Evolutionary conservation across 2,113 vertebrate genomes (phyloP).

Genomic region (Ochotona princeps): DNA sequence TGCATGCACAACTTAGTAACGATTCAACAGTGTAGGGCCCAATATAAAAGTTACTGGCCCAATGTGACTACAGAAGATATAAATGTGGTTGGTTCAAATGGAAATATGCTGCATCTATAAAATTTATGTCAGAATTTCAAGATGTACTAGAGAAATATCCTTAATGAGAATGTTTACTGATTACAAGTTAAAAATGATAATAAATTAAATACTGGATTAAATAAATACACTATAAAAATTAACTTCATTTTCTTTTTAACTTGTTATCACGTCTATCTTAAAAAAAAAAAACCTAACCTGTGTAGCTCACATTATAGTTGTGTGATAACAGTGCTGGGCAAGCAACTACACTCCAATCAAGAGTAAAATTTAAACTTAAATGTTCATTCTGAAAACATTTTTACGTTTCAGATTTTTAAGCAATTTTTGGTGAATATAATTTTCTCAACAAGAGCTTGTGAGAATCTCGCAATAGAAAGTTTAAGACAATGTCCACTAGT

Average conservation of each 20-base stretch:
- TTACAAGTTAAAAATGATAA: background rate
- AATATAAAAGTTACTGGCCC: background rate
- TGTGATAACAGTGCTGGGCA: background rate
- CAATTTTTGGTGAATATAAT: background rate
- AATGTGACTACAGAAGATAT: background rate
- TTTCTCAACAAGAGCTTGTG: background rate
- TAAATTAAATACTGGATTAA: background rate
- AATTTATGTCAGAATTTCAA: background rate
- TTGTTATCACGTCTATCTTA: background rate
- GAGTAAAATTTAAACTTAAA: background rate
- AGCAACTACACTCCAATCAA: background rate
- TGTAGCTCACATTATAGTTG: background rate
- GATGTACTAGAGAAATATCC: background rate
- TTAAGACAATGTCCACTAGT: background rate
- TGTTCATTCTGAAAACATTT: background rate
- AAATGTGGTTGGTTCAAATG: background rate
- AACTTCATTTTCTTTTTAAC: background rate
- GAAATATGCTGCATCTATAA: background rate
- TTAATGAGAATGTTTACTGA: background rate
- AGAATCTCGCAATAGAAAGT: background rate
- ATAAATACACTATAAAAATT: background rate
- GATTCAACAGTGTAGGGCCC: background rate
- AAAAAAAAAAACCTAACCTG: background rate
- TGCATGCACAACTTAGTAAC: background rate
- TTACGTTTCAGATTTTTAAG: background rate